These are phyloP conservation scores for Mesocricetus auratus DNA, from an alignment of 2,113 vertebrate genomes.

Conservation along the genomic window DNA sequence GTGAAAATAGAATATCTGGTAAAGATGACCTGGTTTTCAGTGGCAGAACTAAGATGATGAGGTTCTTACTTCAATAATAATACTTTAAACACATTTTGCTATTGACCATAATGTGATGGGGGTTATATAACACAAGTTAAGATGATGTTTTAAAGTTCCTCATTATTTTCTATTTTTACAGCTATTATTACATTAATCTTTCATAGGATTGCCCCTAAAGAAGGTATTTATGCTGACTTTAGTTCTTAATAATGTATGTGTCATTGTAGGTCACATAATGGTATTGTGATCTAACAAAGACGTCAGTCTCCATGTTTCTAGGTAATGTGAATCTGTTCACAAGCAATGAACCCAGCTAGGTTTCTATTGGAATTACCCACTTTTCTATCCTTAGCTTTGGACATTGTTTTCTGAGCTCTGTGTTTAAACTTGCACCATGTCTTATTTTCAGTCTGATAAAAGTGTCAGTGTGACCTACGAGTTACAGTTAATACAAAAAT, in stretches of 20 bases:
- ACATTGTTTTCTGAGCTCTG: background rate
- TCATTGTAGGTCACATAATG: background rate
- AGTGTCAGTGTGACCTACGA: accelerated
- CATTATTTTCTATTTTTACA: background rate
- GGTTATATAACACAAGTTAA: background rate
- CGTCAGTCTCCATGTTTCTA: background rate
- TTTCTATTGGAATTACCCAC: background rate
- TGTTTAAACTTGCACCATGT: background rate
- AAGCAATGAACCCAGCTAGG: background rate
- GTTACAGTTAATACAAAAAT: background rate
- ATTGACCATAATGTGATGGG: background rate
- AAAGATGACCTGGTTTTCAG: background rate
- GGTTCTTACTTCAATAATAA: background rate
- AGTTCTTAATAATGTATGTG: background rate
- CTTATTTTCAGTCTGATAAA: background rate
- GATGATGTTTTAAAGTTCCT: background rate
- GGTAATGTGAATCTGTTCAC: background rate
- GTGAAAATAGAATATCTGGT: background rate
- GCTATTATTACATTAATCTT: background rate
- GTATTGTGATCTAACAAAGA: background rate
- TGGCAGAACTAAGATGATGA: background rate
- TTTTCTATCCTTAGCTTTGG: accelerated
- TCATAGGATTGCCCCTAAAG: background rate
- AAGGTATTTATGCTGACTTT: background rate
- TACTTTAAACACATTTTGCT: background rate